These are phyloP conservation scores for Struthio camelus DNA, from an alignment of 2,113 vertebrate species.

Conservation along the genomic window DNA sequence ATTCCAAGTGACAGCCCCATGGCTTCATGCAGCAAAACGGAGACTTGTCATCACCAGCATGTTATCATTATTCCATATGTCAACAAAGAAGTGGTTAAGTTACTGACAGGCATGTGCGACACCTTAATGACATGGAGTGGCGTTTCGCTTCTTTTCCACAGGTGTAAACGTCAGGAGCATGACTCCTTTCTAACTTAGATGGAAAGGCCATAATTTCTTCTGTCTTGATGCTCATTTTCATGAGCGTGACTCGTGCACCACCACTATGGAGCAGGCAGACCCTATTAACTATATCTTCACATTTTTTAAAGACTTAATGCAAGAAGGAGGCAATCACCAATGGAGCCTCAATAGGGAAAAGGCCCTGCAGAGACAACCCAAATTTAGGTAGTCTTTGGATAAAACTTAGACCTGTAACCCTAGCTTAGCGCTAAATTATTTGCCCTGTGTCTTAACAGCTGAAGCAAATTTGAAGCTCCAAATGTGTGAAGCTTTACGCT, in stretches of 20 bases:
- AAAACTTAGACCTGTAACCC: background rate
- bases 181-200: background rate
- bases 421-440: background rate
- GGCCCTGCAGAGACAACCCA: background rate
- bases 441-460: fast-evolving
- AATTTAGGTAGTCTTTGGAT: background rate
- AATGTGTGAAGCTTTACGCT: background rate
- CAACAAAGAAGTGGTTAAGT: background rate
- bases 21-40: background rate
- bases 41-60: background rate
- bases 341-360: background rate
- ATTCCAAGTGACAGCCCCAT: constrained; percentile 14
- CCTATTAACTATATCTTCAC: background rate
- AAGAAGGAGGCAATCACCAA: background rate
- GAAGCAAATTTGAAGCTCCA: background rate
- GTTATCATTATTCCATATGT: background rate
- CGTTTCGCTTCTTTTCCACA: fast-evolving
- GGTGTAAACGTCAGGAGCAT: background rate
- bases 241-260: background rate
- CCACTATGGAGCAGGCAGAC: background rate
- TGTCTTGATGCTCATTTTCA: background rate
- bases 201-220: background rate
- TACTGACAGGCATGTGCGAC: background rate
- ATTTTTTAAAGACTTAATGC: background rate
- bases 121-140: background rate